Conservation (phyloP, 2,797 vertebrate species). For the Bothrops alternatus region DNA sequence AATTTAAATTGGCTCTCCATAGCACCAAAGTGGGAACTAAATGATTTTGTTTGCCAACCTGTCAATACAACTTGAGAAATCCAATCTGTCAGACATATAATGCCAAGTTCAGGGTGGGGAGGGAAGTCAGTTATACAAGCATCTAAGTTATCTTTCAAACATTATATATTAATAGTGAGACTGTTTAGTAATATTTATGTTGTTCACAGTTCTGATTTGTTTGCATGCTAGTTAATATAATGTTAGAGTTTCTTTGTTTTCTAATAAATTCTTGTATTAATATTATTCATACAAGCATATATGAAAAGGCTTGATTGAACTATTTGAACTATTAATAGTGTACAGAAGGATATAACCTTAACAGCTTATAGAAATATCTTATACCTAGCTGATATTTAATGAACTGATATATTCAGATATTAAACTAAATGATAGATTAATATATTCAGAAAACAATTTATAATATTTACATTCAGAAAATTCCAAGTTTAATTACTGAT, state of each 20-base stretch:
- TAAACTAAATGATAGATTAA: background rate
- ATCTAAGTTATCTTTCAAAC: background rate
- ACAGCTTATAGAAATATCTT: background rate
- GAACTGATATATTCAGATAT: background rate
- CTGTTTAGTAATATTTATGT: slow-evolving; percentile 13
- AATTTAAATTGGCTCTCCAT: too few relatives aligned
- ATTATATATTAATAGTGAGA: background rate
- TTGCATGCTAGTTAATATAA: slow-evolving; percentile 2
- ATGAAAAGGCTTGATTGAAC: background rate
- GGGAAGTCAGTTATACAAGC: background rate
- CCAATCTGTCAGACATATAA: slow-evolving; percentile 2
- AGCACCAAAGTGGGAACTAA: background rate
- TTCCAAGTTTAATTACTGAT: background rate
- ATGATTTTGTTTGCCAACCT: background rate
- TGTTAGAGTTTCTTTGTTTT: background rate
- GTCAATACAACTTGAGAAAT: accelerated
- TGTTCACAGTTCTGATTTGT: background rate
- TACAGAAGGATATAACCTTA: background rate
- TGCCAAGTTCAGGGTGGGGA: background rate
- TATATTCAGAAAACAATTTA: background rate
- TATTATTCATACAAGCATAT: background rate
- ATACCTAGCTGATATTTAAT: background rate
- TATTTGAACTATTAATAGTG: background rate
- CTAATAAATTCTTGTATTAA: background rate
- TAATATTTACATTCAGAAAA: background rate